Evolutionary conservation across 1,140 invertebrate genomes (phyloP), one percentile per base, ranked within the genome.

Genomic region (Leptinotarsa undecemlineata): DNA sequence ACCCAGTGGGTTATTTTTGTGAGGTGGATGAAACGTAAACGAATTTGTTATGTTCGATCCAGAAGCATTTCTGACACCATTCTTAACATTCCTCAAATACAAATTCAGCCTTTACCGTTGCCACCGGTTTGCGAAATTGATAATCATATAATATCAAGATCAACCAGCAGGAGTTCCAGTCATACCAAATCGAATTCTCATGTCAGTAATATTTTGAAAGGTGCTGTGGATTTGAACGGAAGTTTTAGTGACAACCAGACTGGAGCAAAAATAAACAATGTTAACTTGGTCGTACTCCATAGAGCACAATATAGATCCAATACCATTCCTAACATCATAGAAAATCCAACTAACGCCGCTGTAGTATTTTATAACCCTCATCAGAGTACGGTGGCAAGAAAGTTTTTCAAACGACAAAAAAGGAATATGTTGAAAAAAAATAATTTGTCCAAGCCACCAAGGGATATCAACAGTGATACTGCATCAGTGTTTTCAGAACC

Each of bases 301-400:
- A 85, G 90, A 71, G 91, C 91, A 78, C 91, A 93, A 81, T 92
- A 92, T 78, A 87, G 91, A 72, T 90, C 89, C 0, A 91, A 90
- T 81, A 91, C 90, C 8, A 90, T 92, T 64, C 91, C 91, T 63
- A 92, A 91, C 3, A 90, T 90, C 74, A 91, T 91, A 1, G 91
- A 92, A 72, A 84, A 85, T 19, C 85, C 82, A 8, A 83, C 88
- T 17, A 81, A 89, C 74, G 87, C 89, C 3, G 91, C 92, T 0
- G 92, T 95, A 79, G 90, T 94, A 84, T 98, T 97, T 85, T 97
- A 97, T 81, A 96, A 98, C 87, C 94, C 95, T 0, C 93, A 94
- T 81, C 96, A 98, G 84, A 96, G 94, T 83, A 95, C 94, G 17
- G 94, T 96, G 1, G 95, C 96, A 0, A 90, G 94, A 75, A 96